Evolutionary conservation across 2,888 invertebrate genomes (phyloP), one percentile per base, ranked within the genome.

Genomic region (Dolichomitus sp.): DNA sequence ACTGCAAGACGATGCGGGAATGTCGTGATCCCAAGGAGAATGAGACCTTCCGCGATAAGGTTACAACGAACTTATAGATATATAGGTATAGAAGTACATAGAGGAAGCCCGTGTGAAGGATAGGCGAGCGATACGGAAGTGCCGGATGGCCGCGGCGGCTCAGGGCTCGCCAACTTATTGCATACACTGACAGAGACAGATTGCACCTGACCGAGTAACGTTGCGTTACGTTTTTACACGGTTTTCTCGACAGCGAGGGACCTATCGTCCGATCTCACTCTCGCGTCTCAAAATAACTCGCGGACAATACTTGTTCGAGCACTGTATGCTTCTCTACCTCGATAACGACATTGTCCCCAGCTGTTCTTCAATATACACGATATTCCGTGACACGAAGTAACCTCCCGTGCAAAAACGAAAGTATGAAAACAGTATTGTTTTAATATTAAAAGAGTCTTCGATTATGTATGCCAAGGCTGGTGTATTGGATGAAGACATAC

Each of bases 121-220:
- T 69, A 45, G 59, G 45, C 42, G 30, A 72, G 30, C 59, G 70
- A 52, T 54, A 30, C 54, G 57, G 17, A 72, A 72, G 59, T 59
- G 59, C 30, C 72, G 30, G 45, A 54, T 65, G 65, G 65, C 27
- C 72, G 40, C 45, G 19, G 19, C 30, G 17, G 23, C 17, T 57
- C 57, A 27, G 70, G 57, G 40, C 40, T 7, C 42, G 40, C 11
- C 42, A 30, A 72, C 42, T 88, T 88, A 88, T 89, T 88, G 88
- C 88, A 82, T 69, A 69, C 81, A 85, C 84, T 86, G 90, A 88
- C 89, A 88, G 81, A 89, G 89, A 89, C 86, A 85, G 88, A 90
- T 89, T 87, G 88, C 85, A 81, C 81, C 84, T 85, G 82, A 87
- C 87, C 84, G 85, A 89, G 89, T 88, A 88, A 86, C 87, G 84